These are phyloP conservation scores for Clusia tigrina DNA, from an alignment of 2,888 invertebrate genomes.

Conservation along the genomic window DNA sequence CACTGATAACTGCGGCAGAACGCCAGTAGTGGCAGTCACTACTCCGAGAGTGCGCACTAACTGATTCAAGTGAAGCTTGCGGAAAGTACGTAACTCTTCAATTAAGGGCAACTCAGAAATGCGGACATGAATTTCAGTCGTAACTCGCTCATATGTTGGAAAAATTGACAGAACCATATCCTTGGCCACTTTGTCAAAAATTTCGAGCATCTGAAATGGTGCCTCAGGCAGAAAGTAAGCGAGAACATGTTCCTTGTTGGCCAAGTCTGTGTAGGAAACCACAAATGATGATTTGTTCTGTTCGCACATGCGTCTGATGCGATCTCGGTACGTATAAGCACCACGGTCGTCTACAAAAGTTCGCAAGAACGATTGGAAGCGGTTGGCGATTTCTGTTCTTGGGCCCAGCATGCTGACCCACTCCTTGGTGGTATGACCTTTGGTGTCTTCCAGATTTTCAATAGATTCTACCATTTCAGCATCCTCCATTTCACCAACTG, in stretches of 20 bases:
- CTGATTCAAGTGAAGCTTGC: slow-evolving; percentile 91
- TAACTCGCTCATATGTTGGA: slow-evolving; percentile 94
- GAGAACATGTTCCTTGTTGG: slow-evolving; percentile 88
- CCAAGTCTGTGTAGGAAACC: slow-evolving; percentile 91
- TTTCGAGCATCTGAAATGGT: slow-evolving; percentile 94
- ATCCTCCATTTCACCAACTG: slow-evolving; percentile 79
- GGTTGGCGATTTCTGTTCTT: slow-evolving; percentile 93
- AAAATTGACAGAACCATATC: slow-evolving; percentile 92
- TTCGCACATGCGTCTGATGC: slow-evolving; percentile 94
- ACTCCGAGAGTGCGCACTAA: slow-evolving; percentile 93
- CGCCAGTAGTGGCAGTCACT: slow-evolving; percentile 93
- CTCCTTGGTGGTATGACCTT: slow-evolving; percentile 92
- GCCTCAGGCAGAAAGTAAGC: slow-evolving; percentile 98
- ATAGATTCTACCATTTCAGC: slow-evolving; percentile 93
- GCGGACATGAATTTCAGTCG: slow-evolving; percentile 91
- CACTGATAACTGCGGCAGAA: slow-evolving; percentile 92
- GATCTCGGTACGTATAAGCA: slow-evolving; percentile 88
- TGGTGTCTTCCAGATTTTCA: slow-evolving; percentile 97
- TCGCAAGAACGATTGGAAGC: slow-evolving; percentile 90
- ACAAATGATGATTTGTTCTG: slow-evolving; percentile 88
- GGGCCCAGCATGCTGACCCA: slow-evolving; percentile 98
- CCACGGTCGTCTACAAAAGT: slow-evolving; percentile 89
- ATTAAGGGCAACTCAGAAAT: slow-evolving; percentile 94
- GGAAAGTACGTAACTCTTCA: slow-evolving; percentile 93
- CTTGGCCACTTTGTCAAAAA: slow-evolving; percentile 94